Conservation (phyloP, 2,888 invertebrate species). For the Trilocha varians region DNA sequence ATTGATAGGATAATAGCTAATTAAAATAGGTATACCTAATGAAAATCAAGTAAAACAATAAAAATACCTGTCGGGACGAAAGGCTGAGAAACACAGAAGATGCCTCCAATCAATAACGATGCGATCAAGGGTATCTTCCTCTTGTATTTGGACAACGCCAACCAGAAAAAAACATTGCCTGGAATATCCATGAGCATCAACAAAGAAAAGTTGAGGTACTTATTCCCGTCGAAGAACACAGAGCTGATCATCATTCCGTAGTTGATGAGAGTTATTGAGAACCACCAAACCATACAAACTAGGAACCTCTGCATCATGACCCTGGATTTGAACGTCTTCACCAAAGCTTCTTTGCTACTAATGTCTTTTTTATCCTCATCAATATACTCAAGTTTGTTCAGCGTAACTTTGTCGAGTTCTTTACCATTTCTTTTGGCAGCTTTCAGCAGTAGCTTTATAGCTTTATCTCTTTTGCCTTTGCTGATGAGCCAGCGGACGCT, state of each 20-base stretch:
- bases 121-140: constrained; percentile 44
- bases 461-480: constrained; percentile 49
- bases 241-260: constrained; percentile 68
- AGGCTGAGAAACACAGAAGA: constrained; percentile 55
- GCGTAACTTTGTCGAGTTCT: constrained; percentile 30
- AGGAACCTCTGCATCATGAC: constrained; percentile 59
- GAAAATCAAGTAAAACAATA: too few relatives aligned
- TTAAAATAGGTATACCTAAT: too few relatives aligned
- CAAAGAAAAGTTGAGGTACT: constrained; percentile 58
- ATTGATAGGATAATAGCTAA: too few relatives aligned
- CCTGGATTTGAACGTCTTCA: constrained; percentile 53
- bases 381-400: constrained; percentile 43
- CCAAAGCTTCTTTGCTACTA: constrained; percentile 40
- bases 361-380: constrained; percentile 36
- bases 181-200: constrained; percentile 63
- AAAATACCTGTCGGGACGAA: constrained; percentile 57
- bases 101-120: constrained; percentile 52
- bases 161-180: constrained; percentile 57
- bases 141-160: constrained; percentile 52
- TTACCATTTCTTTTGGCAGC: constrained; percentile 51
- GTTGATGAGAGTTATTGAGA: constrained; percentile 61
- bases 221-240: constrained; percentile 59
- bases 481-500: constrained; percentile 64
- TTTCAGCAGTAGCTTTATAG: constrained; percentile 44
- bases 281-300: constrained; percentile 63